Evolutionary conservation across 1,140 invertebrate genomes (phyloP), one percentile per base, ranked within the genome.

Genomic region (Pseudobourletiella spinata): DNA sequence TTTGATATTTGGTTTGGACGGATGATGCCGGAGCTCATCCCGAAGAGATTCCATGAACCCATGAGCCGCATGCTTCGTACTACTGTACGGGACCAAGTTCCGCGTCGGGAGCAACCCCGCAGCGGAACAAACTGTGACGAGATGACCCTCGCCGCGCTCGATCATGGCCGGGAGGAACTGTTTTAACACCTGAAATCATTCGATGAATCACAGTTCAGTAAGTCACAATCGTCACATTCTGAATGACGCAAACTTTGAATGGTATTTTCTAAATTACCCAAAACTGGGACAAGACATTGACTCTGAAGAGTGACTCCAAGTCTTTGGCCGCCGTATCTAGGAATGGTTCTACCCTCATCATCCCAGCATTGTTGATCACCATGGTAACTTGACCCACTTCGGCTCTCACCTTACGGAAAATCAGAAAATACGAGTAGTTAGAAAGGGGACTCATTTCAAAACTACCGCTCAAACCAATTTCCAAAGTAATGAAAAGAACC

Each of bases 81-180:
- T 14, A 48, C 59, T 61, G 50, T 70, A 70, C 2, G 60, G 22
- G 3, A 61, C 65, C 30, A 70, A 60, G 35, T 65, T 59, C 15
- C 63, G 57, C 22, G 65, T 67, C 3, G 68, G 65, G 16, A 70
- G 39, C 30, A 70, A 59, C 1, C 68, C 68, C n/a, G 62, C 57
- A 6, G 68, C 68, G 22, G 65, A 67, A 1, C 86, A 87, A 43
- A 93, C 75, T 0, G 84, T 83, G 16, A 93, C 87, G 26, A 94
- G 77, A 72, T 90, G 89, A 1, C 91, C 91, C 65, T 84, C 79
- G 69, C 88, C 86, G 1, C 80, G 78, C 50, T 83, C 79, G 63
- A 89, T 79, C 88, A 94, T 92, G 1, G 76, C 77, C 1, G 90
- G 89, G 4, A 94, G 75, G 74, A 91, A 89, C 25, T 83, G 83